Evolutionary conservation across 2,888 invertebrate species (phyloP).

Genomic region (Atrina japonica): DNA sequence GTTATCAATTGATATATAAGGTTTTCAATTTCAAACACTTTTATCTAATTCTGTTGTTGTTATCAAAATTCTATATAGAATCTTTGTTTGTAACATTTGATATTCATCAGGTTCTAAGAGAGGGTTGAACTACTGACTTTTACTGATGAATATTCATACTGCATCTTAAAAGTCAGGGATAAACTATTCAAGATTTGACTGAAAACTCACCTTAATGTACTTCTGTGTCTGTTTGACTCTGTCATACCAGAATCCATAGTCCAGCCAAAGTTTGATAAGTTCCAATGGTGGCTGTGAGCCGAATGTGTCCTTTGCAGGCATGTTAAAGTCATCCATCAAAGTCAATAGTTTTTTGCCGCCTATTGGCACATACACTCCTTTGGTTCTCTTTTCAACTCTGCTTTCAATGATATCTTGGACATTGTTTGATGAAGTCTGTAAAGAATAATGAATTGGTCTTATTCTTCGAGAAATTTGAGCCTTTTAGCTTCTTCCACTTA

Average conservation of each 20-base stretch:
- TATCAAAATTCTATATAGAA: too few relatives aligned
- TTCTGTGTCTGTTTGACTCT: constrained; percentile 89
- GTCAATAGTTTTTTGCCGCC: constrained; percentile 91
- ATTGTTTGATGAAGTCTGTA: constrained; percentile 89
- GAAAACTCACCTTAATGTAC: constrained; percentile 87
- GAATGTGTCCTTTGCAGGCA: constrained; percentile 93
- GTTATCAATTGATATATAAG: too few relatives aligned
- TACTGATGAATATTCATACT: too few relatives aligned
- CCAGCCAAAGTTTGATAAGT: constrained; percentile 91
- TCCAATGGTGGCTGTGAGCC: constrained; percentile 95
- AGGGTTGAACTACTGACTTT: too few relatives aligned
- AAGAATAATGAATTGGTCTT: constrained; percentile 3
- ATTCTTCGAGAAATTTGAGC: neutral
- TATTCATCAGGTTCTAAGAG: too few relatives aligned
- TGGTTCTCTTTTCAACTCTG: constrained; percentile 92
- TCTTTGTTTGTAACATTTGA: too few relatives aligned
- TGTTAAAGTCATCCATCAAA: constrained; percentile 95
- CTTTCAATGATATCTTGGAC: constrained; percentile 93
- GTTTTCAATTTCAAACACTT: too few relatives aligned
- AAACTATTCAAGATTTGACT: too few relatives aligned
- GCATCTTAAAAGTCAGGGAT: too few relatives aligned
- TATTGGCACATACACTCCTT: constrained; percentile 90
- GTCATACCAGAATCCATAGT: constrained; percentile 95
- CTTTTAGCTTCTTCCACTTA: neutral
- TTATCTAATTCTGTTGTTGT: too few relatives aligned